phyloP scores from a whole-genome alignment of 2,113 vertebrate genomes.

The Orycteropus afer region DNA sequence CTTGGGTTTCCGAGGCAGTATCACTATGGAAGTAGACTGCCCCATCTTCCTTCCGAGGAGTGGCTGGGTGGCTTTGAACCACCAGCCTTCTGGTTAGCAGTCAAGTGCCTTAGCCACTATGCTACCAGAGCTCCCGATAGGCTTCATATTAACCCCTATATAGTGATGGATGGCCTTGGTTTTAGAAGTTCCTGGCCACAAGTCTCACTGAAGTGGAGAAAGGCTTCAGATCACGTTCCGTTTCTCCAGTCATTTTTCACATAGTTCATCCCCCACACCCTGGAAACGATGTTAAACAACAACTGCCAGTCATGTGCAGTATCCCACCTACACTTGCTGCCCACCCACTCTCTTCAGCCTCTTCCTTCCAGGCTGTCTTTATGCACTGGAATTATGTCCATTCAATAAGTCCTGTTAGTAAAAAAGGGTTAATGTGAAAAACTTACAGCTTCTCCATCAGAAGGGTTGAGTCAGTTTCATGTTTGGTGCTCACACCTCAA shows the following conservation, averaged over 20 bases:
- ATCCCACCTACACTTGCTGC: neutral
- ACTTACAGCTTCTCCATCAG: neutral
- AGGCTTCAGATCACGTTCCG: neutral
- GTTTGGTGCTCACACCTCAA: neutral
- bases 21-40: too few species aligned
- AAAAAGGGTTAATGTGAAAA: neutral
- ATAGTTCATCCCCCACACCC: too few species aligned
- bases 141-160: too few species aligned
- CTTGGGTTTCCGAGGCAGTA: too few species aligned
- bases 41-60: too few species aligned
- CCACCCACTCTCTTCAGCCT: neutral
- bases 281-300: neutral
- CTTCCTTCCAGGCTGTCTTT: neutral
- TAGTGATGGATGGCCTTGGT: neutral
- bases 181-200: neutral
- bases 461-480: neutral
- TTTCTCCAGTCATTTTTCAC: neutral
- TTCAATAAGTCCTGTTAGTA: neutral
- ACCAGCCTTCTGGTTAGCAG: too few species aligned
- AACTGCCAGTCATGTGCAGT: rapidly evolving
- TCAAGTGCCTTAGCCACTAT: too few species aligned
- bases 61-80: too few species aligned
- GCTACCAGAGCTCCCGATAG: too few species aligned
- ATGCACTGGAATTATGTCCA: neutral
- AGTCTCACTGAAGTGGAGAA: neutral